Percentiles rank a stretch among this genome's conserved stretches.
Evolutionary conservation across 2,888 invertebrate genomes (phyloP).

Genomic region (Carabus problematicus): DNA sequence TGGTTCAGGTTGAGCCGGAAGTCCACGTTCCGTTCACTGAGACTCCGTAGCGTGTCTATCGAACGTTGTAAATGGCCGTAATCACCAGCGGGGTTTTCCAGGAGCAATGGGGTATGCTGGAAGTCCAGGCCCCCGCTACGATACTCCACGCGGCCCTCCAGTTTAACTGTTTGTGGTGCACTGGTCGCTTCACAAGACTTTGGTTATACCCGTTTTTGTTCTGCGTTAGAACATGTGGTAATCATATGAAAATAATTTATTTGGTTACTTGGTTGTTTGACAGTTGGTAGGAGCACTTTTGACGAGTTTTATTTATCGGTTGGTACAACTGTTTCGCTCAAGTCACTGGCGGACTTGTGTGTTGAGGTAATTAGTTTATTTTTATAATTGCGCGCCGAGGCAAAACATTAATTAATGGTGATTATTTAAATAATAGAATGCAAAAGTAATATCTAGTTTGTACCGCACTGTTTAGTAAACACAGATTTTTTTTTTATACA

Average conservation of each 20-base stretch:
- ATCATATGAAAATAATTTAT: slow-evolving; percentile 20
- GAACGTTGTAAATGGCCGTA: slow-evolving; percentile 57
- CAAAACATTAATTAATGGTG: slow-evolving; percentile 15
- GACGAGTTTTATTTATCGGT: neutral
- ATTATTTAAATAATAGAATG: slow-evolving; percentile 29
- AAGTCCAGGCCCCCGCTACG: slow-evolving; percentile 58
- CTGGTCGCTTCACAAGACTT: slow-evolving; percentile 18
- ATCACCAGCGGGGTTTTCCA: slow-evolving; percentile 55
- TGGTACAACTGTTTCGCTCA: too few species aligned
- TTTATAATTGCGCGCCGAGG: neutral
- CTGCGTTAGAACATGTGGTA: slow-evolving; percentile 23
- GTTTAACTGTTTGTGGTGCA: slow-evolving; percentile 42
- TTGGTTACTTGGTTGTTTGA: neutral
- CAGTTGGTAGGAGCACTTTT: neutral
- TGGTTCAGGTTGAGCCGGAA: slow-evolving; percentile 56
- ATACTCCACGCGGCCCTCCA: slow-evolving; percentile 60
- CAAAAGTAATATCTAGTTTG: slow-evolving; percentile 8
- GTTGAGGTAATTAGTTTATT: neutral
- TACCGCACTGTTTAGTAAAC: slow-evolving; percentile 7
- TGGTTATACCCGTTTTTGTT: slow-evolving; percentile 16
- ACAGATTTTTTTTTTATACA: slow-evolving; percentile 6
- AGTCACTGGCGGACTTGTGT: slow-evolving; percentile 2
- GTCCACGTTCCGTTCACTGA: slow-evolving; percentile 58
- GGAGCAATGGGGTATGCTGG: slow-evolving; percentile 56
- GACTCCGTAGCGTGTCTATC: slow-evolving; percentile 57